Conservation (phyloP, 2,888 invertebrate genomes). For the Lissonota sp. region DNA sequence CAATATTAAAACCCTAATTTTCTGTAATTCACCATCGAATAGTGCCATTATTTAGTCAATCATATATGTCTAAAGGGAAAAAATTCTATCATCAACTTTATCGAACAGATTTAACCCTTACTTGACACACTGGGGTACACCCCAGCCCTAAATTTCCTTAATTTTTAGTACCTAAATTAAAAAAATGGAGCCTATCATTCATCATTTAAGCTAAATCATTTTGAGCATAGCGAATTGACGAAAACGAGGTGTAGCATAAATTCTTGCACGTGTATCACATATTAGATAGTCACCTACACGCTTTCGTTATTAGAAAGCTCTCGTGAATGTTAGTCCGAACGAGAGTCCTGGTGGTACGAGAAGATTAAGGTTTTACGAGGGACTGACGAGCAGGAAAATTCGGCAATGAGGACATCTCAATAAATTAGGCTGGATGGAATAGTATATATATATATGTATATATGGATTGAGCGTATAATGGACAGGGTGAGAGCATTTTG, state of each 20-base stretch:
- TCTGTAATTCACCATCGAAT: no score
- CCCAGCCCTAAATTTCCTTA: no score
- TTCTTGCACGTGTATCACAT: slow-evolving; percentile 41
- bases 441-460: background rate
- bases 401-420: slow-evolving; percentile 77
- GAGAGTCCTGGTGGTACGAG: slow-evolving; percentile 25
- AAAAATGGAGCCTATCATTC: no score
- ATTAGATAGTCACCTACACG: slow-evolving; percentile 18
- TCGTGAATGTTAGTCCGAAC: slow-evolving; percentile 16
- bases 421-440: slow-evolving; percentile 78
- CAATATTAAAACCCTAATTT: no score
- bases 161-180: no score
- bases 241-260: slow-evolving; percentile 1
- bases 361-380: slow-evolving; percentile 62
- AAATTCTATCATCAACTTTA: no score
- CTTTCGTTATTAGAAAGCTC: slow-evolving; percentile 20
- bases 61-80: no score
- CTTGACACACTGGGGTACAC: no score
- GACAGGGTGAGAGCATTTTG: slow-evolving; percentile 50
- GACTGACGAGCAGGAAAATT: slow-evolving; percentile 65
- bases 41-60: no score
- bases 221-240: background rate
- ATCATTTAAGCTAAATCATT: no score
- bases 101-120: no score
- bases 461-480: slow-evolving; percentile 45